A percentile compares a stretch with the other conserved stretches of the same genome.
These are phyloP conservation scores for Prunella himalayana DNA, from an alignment of 2,113 vertebrate species.

Conservation along the genomic window DNA sequence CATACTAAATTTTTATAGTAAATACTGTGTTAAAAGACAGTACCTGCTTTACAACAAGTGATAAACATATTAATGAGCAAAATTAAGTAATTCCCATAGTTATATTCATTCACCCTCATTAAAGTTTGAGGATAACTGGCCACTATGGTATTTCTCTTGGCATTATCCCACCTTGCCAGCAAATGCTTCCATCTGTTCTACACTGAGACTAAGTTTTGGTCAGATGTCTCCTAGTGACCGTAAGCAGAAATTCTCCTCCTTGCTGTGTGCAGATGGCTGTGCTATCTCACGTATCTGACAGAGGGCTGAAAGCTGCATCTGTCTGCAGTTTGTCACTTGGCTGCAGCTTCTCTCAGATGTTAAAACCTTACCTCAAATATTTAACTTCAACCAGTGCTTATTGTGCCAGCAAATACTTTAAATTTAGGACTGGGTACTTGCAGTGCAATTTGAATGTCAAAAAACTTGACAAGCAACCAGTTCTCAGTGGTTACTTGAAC, in stretches of 20 bases:
- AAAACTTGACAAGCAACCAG: not conserved
- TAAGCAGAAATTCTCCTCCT: not conserved
- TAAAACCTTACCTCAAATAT: not conserved
- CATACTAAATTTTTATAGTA: not conserved
- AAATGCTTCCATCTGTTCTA: slow-evolving; percentile 11
- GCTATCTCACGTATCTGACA: not conserved
- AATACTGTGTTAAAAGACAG: not conserved
- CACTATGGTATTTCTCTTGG: not conserved
- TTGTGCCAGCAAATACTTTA: not conserved
- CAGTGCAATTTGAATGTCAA: not conserved
- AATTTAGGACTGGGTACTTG: not conserved
- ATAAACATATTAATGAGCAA: not conserved
- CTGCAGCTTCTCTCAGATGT: not conserved
- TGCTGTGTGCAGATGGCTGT: not conserved
- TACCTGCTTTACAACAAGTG: not conserved
- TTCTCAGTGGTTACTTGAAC: not conserved
- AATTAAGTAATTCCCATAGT: not conserved
- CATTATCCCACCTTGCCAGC: not conserved
- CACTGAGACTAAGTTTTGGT: not conserved
- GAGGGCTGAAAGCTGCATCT: slow-evolving; percentile 18
- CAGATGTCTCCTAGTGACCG: not conserved
- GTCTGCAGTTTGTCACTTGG: slow-evolving; percentile 18
- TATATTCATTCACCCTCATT: not conserved
- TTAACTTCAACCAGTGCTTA: not conserved
- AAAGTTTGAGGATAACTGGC: not conserved